phyloP scores from a whole-genome alignment of 2,888 invertebrate genomes.

The Plagodis dolabraria region DNA sequence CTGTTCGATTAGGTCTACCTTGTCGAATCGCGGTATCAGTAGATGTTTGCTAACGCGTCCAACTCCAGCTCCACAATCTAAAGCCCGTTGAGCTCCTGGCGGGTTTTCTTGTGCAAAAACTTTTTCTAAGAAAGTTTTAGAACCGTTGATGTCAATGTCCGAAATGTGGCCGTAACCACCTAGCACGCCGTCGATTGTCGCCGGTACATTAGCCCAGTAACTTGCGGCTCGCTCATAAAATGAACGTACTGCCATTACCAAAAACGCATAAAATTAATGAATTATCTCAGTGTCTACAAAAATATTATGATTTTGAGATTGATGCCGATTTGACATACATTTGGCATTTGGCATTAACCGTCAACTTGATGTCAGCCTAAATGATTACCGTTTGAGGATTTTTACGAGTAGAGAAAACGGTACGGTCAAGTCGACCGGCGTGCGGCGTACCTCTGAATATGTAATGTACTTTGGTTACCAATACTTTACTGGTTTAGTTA shows the following conservation, averaged over 20 bases:
- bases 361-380: too few species aligned
- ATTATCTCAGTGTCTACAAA: neutral
- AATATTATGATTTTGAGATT: too few species aligned
- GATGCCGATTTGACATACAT: too few species aligned
- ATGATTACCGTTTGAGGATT: too few species aligned
- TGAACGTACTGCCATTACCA: slow-evolving; percentile 51
- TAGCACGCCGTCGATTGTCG: slow-evolving; percentile 96
- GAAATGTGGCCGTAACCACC: slow-evolving; percentile 96
- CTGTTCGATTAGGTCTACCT: slow-evolving; percentile 96
- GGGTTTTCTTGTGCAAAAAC: slow-evolving; percentile 67
- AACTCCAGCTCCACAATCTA: slow-evolving; percentile 99
- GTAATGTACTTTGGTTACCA: too few species aligned
- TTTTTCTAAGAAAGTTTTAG: slow-evolving; percentile 89
- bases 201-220: slow-evolving; percentile 95
- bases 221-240: slow-evolving; percentile 90
- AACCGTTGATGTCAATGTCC: slow-evolving; percentile 93
- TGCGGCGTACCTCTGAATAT: too few species aligned
- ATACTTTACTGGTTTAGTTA: too few species aligned
- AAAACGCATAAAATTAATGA: slow-evolving; percentile 5
- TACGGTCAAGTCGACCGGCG: too few species aligned
- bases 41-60: slow-evolving; percentile 96
- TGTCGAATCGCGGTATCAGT: slow-evolving; percentile 90
- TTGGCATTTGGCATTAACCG: too few species aligned
- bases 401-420: too few species aligned
- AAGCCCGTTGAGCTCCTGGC: slow-evolving; percentile 87